A percentile compares a stretch with the other conserved stretches of the same genome.
phyloP scores from a whole-genome alignment of 1,140 invertebrate genomes.

The Ips nitidus region DNA sequence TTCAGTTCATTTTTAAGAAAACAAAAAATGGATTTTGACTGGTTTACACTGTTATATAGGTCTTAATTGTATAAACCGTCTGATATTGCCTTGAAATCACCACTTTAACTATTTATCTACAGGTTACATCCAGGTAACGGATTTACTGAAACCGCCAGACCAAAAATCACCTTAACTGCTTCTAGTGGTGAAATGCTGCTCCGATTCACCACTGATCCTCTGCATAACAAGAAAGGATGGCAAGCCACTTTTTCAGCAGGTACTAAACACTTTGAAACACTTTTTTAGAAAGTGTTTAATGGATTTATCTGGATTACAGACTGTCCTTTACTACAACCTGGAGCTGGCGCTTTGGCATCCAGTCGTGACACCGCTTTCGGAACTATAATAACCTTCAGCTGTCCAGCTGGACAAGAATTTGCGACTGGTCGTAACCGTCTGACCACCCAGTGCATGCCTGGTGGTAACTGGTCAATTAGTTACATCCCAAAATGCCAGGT shows the following conservation, averaged over 20 bases:
- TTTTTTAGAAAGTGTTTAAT: neutral
- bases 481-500: conserved; percentile 92
- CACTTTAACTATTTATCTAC: neutral
- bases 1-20: neutral
- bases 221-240: conserved; percentile 82
- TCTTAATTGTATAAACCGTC: neutral
- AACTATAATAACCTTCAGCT: conserved; percentile 85
- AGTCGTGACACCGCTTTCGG: conserved; percentile 91
- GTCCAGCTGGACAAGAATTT: conserved; percentile 93
- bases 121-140: conserved; percentile 85
- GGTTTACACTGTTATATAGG: neutral
- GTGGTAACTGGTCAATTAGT: conserved; percentile 90
- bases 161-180: conserved; percentile 87
- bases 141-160: conserved; percentile 76
- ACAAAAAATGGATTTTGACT: too few relatives aligned
- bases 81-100: too few relatives aligned
- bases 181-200: conserved; percentile 90
- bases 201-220: conserved; percentile 83
- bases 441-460: conserved; percentile 80
- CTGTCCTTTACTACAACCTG: conserved; percentile 82
- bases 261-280: conserved; percentile 46
- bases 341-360: conserved; percentile 83
- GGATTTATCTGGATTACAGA: conserved; percentile 60
- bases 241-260: conserved; percentile 89
- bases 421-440: conserved; percentile 84